phyloP scores from a whole-genome alignment of 1,140 invertebrate species.

The Bactericera cockerelli region DNA sequence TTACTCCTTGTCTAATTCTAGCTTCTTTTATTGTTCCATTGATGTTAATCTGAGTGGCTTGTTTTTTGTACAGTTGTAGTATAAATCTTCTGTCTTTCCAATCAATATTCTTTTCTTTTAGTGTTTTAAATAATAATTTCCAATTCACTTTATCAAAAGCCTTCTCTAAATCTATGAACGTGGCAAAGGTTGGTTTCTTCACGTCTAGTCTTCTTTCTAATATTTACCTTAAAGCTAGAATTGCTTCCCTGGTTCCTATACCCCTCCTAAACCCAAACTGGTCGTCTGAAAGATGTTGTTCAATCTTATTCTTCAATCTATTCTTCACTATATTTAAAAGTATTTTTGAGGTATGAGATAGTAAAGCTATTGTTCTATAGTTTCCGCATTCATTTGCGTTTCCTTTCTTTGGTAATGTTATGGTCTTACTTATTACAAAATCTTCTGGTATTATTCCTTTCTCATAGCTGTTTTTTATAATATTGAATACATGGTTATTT shows the following conservation, averaged over 20 bases:
- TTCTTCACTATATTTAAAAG: constrained; percentile 13
- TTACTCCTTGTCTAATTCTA: constrained; percentile 10
- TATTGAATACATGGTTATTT: constrained; percentile 6
- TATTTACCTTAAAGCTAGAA: constrained; percentile 10
- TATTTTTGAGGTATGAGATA: constrained; percentile 13
- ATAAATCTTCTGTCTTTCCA: constrained; percentile 9
- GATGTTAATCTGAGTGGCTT: constrained; percentile 8
- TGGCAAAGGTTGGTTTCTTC: constrained; percentile 11
- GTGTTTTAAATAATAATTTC: constrained; percentile 10
- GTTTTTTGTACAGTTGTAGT: constrained; percentile 9
- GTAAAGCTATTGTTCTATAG: constrained; percentile 16
- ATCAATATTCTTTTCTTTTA: constrained; percentile 13
- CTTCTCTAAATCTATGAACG: constrained; percentile 10
- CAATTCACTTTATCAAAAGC: constrained; percentile 11
- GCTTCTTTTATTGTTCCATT: constrained; percentile 8
- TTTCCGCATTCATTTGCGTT: constrained; percentile 17
- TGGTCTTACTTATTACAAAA: constrained; percentile 10
- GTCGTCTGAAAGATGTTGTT: constrained; percentile 10
- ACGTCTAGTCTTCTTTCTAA: constrained; percentile 12
- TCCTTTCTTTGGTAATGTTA: constrained; percentile 12
- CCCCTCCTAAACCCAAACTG: constrained; percentile 14
- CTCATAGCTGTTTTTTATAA: constrained; percentile 11
- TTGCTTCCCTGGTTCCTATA: constrained; percentile 12
- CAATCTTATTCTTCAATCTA: constrained; percentile 6
- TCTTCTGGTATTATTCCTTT: constrained; percentile 7